Conservation (phyloP, 2,888 invertebrate genomes). For the Lochmaea capreae region DNA sequence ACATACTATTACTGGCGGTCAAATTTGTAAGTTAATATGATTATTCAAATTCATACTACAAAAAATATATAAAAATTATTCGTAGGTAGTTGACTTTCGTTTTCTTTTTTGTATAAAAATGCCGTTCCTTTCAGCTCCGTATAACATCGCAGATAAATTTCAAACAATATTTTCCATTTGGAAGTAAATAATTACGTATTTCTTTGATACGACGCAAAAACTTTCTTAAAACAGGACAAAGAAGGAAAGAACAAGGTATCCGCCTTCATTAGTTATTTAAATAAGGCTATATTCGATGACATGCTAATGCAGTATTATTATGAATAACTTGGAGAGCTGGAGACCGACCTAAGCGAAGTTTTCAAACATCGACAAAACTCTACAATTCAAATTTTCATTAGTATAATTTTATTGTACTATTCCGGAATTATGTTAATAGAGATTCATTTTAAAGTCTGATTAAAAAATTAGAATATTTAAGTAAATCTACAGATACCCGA, state of each 20-base stretch:
- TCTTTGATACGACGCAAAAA: constrained; percentile 26
- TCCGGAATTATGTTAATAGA: constrained; percentile 12
- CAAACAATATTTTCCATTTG: constrained; percentile 36
- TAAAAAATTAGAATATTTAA: neutral
- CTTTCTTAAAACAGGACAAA: constrained; percentile 31
- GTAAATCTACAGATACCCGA: neutral
- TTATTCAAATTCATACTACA: no score
- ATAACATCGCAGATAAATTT: constrained; percentile 16
- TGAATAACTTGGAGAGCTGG: constrained; percentile 51
- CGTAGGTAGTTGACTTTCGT: neutral
- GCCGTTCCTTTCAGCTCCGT: neutral
- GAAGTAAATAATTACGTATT: constrained; percentile 31
- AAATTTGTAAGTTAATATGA: no score
- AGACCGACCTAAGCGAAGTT: constrained; percentile 34
- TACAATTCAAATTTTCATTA: constrained; percentile 52
- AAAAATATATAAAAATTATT: no score
- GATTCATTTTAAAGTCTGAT: neutral
- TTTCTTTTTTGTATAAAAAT: neutral
- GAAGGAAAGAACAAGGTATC: constrained; percentile 47
- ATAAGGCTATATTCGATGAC: constrained; percentile 61
- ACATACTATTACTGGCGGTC: no score
- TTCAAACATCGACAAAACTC: constrained; percentile 47
- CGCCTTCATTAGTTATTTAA: constrained; percentile 62
- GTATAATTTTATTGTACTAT: constrained; percentile 30
- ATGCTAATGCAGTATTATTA: constrained; percentile 60